phyloP scores from a whole-genome alignment of 2,888 invertebrate genomes.

The Teinopalpus imperialis region DNA sequence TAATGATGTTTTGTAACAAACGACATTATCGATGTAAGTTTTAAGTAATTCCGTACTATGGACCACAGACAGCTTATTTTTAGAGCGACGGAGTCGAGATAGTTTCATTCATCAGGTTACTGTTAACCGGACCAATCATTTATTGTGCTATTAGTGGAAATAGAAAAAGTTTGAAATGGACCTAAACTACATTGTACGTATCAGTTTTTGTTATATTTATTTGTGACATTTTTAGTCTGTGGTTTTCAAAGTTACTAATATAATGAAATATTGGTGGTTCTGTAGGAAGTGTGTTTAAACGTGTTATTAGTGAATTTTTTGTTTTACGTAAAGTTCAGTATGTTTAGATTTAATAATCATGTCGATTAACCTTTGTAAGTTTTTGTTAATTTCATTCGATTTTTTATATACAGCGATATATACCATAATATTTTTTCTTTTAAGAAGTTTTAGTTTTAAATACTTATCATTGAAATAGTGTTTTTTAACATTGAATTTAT shows the following conservation, averaged over 20 bases:
- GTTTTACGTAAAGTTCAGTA: too few relatives aligned
- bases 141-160: slow-evolving; percentile 47
- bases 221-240: slow-evolving; percentile 5
- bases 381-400: too few relatives aligned
- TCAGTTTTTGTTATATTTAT: slow-evolving; percentile 17
- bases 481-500: too few relatives aligned
- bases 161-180: slow-evolving; percentile 46
- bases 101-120: slow-evolving; percentile 63
- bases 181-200: slow-evolving; percentile 55
- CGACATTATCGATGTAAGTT: slow-evolving; percentile 60
- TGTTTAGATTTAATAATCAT: too few relatives aligned
- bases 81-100: slow-evolving; percentile 44
- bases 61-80: slow-evolving; percentile 59
- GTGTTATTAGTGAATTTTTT: too few relatives aligned
- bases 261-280: neutral
- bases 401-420: too few relatives aligned
- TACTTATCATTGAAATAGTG: too few relatives aligned
- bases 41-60: slow-evolving; percentile 70
- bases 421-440: too few relatives aligned
- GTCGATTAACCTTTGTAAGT: too few relatives aligned
- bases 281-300: slow-evolving; percentile 4
- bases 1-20: slow-evolving; percentile 69
- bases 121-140: slow-evolving; percentile 48
- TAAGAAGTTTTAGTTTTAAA: too few relatives aligned
- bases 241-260: neutral